Evolutionary conservation across 1,140 invertebrate genomes (phyloP).

Genomic region (Goniozus legneri): DNA sequence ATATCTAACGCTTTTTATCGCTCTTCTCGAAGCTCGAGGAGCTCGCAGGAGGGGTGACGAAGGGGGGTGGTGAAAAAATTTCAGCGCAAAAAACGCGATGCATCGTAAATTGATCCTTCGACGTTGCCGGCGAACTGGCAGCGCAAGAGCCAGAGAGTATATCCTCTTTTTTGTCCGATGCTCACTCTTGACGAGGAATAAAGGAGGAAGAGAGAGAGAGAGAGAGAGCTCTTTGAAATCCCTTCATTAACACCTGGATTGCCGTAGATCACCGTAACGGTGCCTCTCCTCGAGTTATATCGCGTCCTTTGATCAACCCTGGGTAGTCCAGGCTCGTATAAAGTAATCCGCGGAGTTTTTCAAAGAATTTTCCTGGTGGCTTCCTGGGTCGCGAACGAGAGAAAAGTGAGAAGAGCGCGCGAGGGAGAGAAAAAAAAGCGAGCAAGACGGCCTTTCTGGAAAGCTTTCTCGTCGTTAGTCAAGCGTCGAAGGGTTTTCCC

Average conservation of each 20-base stretch:
- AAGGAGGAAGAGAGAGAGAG: constrained; percentile 6
- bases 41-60: too few species aligned
- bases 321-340: constrained; percentile 8
- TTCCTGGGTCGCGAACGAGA: constrained; percentile 7
- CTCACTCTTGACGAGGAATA: background rate
- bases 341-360: constrained; percentile 16
- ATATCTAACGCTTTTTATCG: too few species aligned
- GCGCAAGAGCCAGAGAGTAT: too few species aligned
- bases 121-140: too few species aligned
- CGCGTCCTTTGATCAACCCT: constrained; percentile 25
- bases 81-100: too few species aligned
- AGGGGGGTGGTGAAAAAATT: too few species aligned
- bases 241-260: constrained; percentile 30
- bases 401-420: background rate
- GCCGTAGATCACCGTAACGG: constrained; percentile 11
- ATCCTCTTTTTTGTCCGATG: constrained; percentile 15
- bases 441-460: constrained; percentile 17
- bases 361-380: constrained; percentile 22
- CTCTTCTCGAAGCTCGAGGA: too few species aligned
- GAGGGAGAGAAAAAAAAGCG: constrained; percentile 18
- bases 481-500: constrained; percentile 12
- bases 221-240: constrained; percentile 22
- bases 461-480: constrained; percentile 13
- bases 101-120: too few species aligned
- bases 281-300: constrained; percentile 15